Conservation (phyloP, 2,113 vertebrate genomes). For the Nycticorax nycticorax region DNA sequence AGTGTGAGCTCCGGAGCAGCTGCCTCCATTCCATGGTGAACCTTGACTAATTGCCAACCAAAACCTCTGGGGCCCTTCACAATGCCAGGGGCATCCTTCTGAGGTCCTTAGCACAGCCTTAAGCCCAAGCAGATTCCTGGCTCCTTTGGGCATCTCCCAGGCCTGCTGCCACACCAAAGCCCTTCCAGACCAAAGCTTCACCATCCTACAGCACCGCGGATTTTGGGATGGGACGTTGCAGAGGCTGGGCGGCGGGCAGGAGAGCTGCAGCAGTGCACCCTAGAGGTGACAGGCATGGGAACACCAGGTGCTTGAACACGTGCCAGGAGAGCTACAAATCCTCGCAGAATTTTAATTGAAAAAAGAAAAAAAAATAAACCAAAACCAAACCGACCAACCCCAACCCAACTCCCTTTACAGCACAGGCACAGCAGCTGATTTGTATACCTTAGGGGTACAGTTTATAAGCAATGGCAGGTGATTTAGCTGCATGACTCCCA, state of each 20-base stretch:
- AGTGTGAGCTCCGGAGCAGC: background rate
- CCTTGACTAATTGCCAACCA: background rate
- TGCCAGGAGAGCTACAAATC: background rate
- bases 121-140: background rate
- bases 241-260: background rate
- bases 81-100: background rate
- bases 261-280: constrained; percentile 43
- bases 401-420: constrained; percentile 1
- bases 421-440: constrained; percentile 50
- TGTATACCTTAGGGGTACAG: constrained; percentile 71
- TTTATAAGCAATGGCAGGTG: constrained; percentile 66
- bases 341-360: constrained; percentile 44
- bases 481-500: constrained; percentile 67
- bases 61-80: background rate
- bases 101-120: background rate
- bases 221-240: background rate
- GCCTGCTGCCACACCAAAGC: background rate
- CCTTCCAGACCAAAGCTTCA: background rate
- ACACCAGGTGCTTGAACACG: background rate
- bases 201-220: fast-evolving
- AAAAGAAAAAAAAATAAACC: background rate
- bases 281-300: constrained; percentile 39
- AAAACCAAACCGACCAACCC: background rate
- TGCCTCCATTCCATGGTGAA: background rate
- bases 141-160: background rate